phyloP scores from a whole-genome alignment of 2,113 vertebrate genomes.

The Festucalex cinctus region DNA sequence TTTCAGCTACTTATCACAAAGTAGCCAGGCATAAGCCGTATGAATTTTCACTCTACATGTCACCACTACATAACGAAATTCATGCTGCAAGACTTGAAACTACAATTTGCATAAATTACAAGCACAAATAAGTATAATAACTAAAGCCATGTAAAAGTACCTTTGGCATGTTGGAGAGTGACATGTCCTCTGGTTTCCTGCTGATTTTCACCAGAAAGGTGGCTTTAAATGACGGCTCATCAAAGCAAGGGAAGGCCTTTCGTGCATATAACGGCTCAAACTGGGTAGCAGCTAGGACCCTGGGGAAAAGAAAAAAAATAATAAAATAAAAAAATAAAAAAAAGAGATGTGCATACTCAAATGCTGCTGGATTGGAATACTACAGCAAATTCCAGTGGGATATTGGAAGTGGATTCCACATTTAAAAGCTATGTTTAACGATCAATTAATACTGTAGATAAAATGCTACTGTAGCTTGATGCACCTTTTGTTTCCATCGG shows the following conservation, averaged over 20 bases:
- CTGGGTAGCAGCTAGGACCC: constrained; percentile 91
- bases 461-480: neutral
- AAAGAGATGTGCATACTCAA: neutral
- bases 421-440: too few species aligned
- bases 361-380: neutral
- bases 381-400: neutral
- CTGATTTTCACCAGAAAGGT: constrained; percentile 84
- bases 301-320: too few species aligned
- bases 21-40: neutral
- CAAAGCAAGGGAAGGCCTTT: constrained; percentile 95
- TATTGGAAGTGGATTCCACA: too few species aligned
- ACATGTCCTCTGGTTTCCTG: constrained; percentile 75
- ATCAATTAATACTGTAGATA: too few species aligned
- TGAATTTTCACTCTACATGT: neutral
- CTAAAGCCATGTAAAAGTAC: constrained; percentile 59
- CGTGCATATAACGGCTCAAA: constrained; percentile 92
- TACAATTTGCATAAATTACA: neutral
- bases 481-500: constrained; percentile 72
- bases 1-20: neutral
- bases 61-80: neutral
- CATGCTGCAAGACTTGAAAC: neutral
- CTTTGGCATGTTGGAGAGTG: constrained; percentile 96
- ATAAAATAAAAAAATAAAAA: too few species aligned
- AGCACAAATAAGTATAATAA: neutral
- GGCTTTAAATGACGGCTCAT: constrained; percentile 93